Percentiles rank a stretch among this genome's conserved stretches.
Evolutionary conservation across 1,140 invertebrate genomes (phyloP).

Genomic region (Drosophila teissieri): DNA sequence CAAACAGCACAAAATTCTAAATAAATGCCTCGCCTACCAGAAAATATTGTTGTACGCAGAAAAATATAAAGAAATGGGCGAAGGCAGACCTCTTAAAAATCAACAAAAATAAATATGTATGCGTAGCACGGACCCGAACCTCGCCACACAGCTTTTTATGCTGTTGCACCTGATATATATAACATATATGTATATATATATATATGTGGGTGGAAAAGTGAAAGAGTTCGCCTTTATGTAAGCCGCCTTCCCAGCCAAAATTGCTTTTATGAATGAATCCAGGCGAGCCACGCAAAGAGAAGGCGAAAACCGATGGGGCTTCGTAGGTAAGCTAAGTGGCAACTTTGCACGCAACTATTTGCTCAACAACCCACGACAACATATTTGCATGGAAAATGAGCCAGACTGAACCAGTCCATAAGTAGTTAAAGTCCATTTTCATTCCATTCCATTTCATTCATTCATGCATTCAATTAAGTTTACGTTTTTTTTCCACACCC

Average conservation of each 20-base stretch:
- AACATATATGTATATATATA: background rate
- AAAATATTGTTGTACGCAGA: slow-evolving; percentile 40
- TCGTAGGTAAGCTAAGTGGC: slow-evolving; percentile 21
- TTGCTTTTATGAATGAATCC: slow-evolving; percentile 74
- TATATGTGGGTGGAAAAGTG: slow-evolving; percentile 41
- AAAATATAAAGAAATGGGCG: slow-evolving; percentile 1
- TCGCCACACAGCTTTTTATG: slow-evolving; percentile 16
- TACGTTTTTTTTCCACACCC: slow-evolving; percentile 47
- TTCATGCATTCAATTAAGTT: slow-evolving; percentile 73
- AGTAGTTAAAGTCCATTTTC: slow-evolving; percentile 53
- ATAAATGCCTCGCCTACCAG: slow-evolving; percentile 63
- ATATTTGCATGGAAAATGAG: slow-evolving; percentile 63
- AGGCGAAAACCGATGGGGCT: background rate
- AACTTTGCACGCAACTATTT: slow-evolving; percentile 73
- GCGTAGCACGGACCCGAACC: slow-evolving; percentile 13
- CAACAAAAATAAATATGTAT: slow-evolving; percentile 6
- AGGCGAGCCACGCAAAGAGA: slow-evolving; percentile 43
- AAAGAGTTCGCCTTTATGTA: slow-evolving; percentile 64
- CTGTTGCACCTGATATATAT: slow-evolving; percentile 30
- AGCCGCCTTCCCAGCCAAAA: slow-evolving; percentile 43
- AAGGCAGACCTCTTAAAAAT: slow-evolving; percentile 18
- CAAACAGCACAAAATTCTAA: slow-evolving; percentile 64
- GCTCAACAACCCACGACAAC: slow-evolving; percentile 36
- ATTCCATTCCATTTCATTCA: slow-evolving; percentile 64
- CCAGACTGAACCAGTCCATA: slow-evolving; percentile 5